These are phyloP conservation scores for Mythimna vitellina DNA, from an alignment of 2,888 invertebrate species.

Conservation along the genomic window DNA sequence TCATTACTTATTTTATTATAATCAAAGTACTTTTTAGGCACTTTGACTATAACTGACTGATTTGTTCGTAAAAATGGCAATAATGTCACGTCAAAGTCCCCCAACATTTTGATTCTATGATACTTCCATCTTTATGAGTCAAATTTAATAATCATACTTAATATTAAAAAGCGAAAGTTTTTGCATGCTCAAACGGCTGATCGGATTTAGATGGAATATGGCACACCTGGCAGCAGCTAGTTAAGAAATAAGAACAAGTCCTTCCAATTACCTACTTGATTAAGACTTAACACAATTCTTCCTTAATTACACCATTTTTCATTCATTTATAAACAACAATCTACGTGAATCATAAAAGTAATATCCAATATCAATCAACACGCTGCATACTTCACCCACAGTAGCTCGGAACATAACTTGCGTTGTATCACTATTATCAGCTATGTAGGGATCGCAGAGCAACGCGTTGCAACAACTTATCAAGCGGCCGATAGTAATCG, in stretches of 20 bases:
- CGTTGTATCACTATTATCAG: constrained; percentile 23
- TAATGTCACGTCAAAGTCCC: not conserved
- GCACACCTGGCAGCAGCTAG: no score
- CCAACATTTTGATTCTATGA: not conserved
- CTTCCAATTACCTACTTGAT: not conserved
- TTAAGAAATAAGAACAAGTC: not conserved
- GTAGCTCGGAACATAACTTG: constrained; percentile 26
- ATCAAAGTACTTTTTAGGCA: no score
- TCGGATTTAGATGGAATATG: no score
- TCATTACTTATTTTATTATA: no score
- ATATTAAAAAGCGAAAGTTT: no score
- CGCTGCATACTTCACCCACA: constrained; percentile 10
- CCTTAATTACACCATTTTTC: constrained; percentile 6
- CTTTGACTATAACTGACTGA: not conserved
- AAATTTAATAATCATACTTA: no score
- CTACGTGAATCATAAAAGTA: constrained; percentile 40
- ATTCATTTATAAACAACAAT: constrained; percentile 8
- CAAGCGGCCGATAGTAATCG: constrained; percentile 51
- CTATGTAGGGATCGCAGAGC: constrained; percentile 10
- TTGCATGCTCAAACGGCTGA: no score
- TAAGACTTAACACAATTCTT: constrained; percentile 2
- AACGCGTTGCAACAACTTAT: constrained; percentile 44
- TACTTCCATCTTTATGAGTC: not conserved
- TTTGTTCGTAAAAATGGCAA: not conserved
- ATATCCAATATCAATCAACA: constrained; percentile 34